A percentile compares a stretch with the other conserved stretches of the same genome.
These are phyloP conservation scores for Zosterops borbonicus DNA, from an alignment of 2,113 vertebrate genomes.

Conservation along the genomic window DNA sequence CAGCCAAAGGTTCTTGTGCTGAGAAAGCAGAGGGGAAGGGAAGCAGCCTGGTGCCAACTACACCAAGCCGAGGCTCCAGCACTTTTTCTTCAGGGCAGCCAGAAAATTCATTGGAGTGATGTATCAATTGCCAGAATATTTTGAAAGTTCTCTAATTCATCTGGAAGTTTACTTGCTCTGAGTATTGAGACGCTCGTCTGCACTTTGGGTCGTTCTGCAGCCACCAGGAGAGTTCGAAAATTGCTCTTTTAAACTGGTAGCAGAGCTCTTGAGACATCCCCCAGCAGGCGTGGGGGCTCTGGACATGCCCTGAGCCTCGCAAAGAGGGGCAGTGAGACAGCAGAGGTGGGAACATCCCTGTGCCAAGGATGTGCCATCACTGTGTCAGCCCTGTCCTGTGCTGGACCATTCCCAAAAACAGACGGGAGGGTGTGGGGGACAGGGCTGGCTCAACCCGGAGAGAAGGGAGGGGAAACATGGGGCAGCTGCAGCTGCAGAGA, in stretches of 20 bases:
- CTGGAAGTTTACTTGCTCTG: not conserved
- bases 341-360: not conserved
- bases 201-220: not conserved
- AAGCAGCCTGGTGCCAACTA: not conserved
- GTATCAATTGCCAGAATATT: not conserved
- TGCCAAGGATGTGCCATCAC: rapidly evolving
- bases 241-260: rapidly evolving
- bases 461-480: rapidly evolving
- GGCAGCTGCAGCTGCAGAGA: not conserved
- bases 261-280: not conserved
- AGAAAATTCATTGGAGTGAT: not conserved
- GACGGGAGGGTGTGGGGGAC: not conserved
- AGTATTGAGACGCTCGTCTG: rapidly evolving
- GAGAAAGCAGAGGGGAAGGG: not conserved
- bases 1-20: not conserved
- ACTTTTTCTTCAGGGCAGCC: not conserved
- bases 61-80: not conserved
- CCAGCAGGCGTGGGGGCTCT: not conserved
- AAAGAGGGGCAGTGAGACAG: not conserved
- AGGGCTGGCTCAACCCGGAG: not conserved
- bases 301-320: rapidly evolving
- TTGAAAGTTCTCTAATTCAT: not conserved
- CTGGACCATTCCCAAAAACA: not conserved
- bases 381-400: not conserved
- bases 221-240: rapidly evolving